Evolutionary conservation across 1,140 invertebrate species (phyloP).

Genomic region (Ladona fulva): DNA sequence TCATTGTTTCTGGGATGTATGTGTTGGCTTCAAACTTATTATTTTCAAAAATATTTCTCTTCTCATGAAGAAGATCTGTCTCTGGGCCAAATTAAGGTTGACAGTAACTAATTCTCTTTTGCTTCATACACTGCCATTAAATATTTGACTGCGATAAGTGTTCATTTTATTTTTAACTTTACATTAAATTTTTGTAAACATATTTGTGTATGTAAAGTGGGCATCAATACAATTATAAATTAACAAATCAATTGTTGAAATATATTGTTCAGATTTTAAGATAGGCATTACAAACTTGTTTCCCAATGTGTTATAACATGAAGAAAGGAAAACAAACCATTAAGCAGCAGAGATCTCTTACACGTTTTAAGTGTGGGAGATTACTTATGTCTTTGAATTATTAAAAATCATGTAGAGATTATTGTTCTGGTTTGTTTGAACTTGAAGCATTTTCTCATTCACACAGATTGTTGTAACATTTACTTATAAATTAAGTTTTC

Average conservation of each 20-base stretch:
- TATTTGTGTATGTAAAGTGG: conserved; percentile 2
- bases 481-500: no score
- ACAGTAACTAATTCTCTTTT: neutral
- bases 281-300: neutral
- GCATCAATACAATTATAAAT: conserved; percentile 8
- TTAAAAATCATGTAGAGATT: neutral
- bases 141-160: conserved; percentile 6
- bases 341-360: neutral
- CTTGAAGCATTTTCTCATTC: no score
- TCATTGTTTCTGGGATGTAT: no score
- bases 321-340: neutral
- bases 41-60: no score
- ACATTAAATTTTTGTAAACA: neutral
- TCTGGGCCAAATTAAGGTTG: no score
- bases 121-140: conserved; percentile 4
- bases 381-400: neutral
- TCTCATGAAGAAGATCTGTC: no score
- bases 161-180: neutral
- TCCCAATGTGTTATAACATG: neutral
- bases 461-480: no score
- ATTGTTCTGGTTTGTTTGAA: neutral
- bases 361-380: neutral
- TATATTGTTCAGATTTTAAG: neutral
- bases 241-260: neutral
- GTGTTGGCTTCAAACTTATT: no score